These are phyloP conservation scores for Tetragnatha montana DNA, from an alignment of 2,888 invertebrate genomes.

Conservation along the genomic window DNA sequence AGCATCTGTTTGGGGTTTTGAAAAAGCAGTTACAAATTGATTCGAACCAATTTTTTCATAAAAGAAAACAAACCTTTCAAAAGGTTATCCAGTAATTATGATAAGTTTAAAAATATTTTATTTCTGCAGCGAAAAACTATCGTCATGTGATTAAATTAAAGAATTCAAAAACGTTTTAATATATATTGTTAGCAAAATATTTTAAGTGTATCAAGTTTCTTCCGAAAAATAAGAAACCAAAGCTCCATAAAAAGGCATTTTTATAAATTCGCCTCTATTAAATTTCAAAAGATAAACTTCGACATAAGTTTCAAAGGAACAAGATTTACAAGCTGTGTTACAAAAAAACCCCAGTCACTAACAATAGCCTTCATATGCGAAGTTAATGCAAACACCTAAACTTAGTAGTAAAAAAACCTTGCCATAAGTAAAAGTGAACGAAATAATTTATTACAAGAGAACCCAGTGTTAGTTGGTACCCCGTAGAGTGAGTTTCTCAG, in stretches of 20 bases:
- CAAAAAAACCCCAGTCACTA: background rate
- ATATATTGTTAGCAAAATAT: background rate
- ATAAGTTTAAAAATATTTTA: background rate
- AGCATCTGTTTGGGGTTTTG: too few relatives aligned
- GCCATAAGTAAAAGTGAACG: background rate
- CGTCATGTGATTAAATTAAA: background rate
- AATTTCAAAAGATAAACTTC: background rate
- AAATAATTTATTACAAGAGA: constrained; percentile 18
- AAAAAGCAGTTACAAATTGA: too few relatives aligned
- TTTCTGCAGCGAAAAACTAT: background rate
- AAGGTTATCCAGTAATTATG: background rate
- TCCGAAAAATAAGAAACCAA: background rate
- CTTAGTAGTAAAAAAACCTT: background rate
- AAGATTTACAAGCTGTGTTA: background rate
- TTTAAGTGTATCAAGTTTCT: background rate
- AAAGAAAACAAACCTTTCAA: too few relatives aligned
- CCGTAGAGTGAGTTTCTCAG: background rate
- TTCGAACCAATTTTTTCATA: too few relatives aligned
- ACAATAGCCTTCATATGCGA: background rate
- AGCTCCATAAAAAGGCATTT: background rate
- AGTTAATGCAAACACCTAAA: background rate
- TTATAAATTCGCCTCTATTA: background rate
- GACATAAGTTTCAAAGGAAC: background rate
- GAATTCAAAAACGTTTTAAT: background rate
- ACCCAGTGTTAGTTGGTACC: background rate